A percentile compares a stretch with the other conserved stretches of the same genome.
These are phyloP conservation scores for Galerucella calmariensis DNA, from an alignment of 2,888 invertebrate species.

Conservation along the genomic window DNA sequence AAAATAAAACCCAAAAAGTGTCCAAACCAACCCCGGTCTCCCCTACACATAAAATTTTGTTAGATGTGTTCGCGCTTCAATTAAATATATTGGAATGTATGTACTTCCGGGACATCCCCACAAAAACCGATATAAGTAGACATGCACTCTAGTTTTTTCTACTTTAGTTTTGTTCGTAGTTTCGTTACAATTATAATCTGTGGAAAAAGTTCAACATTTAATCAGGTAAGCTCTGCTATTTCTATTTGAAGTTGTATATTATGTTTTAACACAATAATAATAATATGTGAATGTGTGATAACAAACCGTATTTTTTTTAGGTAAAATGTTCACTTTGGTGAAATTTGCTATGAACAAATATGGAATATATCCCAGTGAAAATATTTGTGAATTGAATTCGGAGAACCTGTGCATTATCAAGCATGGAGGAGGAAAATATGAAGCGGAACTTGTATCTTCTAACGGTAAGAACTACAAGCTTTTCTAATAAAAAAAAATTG, in stretches of 20 bases:
- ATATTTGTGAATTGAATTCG: background rate
- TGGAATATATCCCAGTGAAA: conserved; percentile 2
- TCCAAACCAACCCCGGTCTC: no score
- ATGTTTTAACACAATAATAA: no score
- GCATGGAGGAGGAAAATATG: no score
- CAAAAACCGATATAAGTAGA: conserved; percentile 1
- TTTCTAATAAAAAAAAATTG: no score
- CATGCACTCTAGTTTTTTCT: conserved; percentile 1
- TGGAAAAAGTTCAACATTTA: background rate
- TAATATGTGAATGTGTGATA: background rate
- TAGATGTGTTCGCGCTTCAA: background rate
- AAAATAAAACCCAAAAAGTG: no score
- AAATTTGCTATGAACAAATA: background rate
- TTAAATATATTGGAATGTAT: background rate
- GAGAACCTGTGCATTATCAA: background rate
- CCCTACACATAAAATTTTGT: background rate
- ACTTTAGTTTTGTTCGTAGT: background rate
- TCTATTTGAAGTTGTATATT: background rate
- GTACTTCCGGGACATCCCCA: background rate
- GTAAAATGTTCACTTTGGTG: conserved; percentile 2
- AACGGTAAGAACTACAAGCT: no score
- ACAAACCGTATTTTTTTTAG: background rate
- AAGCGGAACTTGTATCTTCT: no score
- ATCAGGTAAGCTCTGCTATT: background rate
- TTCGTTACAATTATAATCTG: background rate